Evolutionary conservation across 2,888 invertebrate genomes (phyloP).

Genomic region (Tortricodes alternella): DNA sequence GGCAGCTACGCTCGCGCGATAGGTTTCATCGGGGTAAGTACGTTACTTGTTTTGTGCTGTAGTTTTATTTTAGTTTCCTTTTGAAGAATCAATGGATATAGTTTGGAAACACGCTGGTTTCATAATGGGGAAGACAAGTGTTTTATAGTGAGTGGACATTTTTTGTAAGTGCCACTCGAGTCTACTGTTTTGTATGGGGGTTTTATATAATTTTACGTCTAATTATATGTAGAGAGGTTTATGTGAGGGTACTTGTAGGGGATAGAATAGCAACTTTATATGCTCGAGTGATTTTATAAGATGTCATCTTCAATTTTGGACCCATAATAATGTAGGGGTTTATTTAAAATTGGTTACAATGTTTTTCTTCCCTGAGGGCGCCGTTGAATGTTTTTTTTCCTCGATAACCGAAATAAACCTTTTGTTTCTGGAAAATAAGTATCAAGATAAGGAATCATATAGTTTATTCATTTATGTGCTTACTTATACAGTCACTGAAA

Average conservation of each 20-base stretch:
- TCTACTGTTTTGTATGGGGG: conserved; percentile 32
- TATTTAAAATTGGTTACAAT: neutral
- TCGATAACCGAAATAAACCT: too few species aligned
- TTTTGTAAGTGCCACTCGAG: conserved; percentile 36
- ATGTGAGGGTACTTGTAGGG: conserved; percentile 1
- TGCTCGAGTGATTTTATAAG: conserved; percentile 1
- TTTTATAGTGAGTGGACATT: conserved; percentile 35
- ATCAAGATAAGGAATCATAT: too few species aligned
- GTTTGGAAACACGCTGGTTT: neutral
- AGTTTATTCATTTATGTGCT: too few species aligned
- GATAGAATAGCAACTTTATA: conserved; percentile 1
- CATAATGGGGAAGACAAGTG: conserved; percentile 25
- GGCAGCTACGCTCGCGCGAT: neutral
- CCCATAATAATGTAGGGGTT: neutral
- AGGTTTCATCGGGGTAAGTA: neutral
- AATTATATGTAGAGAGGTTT: conserved; percentile 12
- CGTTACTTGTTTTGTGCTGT: neutral
- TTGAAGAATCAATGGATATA: neutral
- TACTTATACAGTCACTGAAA: too few species aligned
- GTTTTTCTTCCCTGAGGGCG: neutral
- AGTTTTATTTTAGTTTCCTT: neutral
- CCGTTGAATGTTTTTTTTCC: neutral
- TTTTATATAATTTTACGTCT: conserved; percentile 17
- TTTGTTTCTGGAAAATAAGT: too few species aligned
- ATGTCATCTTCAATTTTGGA: neutral